Base-by-base conservation (phyloP, 2,888 invertebrate genomes). In the Rotaria sp. region DNA sequence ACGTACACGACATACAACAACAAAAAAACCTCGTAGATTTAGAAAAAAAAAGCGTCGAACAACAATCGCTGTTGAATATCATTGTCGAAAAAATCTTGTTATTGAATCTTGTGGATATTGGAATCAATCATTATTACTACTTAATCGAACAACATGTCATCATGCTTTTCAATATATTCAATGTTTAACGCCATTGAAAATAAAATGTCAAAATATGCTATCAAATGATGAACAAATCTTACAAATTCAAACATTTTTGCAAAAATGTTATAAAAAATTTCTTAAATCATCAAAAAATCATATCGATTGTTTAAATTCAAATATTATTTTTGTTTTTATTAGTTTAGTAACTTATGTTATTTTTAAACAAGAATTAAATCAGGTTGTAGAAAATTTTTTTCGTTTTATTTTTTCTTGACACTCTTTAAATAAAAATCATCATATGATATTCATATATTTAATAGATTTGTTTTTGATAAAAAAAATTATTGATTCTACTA, bases 1-100 rank as follows among this genome's bases (percentile, higher is more conserved):
- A 7, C 86, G 86, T n/a, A 52, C 75, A 84, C 85, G 85, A 84
- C 48, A 26, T 24, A 75, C 86, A 74, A 86, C 86, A 26, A 86
- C 86, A n/a, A 35, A 80, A 26, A 85, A 84, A 84, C 67, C 67
- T 30, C 67, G 67, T 30, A 13, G 26, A 35, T 21, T 21, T 35
- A 67, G 38, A 67, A 15, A 11, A 2, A 80, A 80, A 80, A 45
- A 13, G 2, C 80, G 45, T 80, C 80, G 80, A 45, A 45, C 45
- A 45, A 80, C 45, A 45, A 15, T 45, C 26, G 80, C 21, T 45
- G 5, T 80, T 11, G 26, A 80, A 80, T 80, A 80, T 80, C 26
- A n/a, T 45, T 80, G 80, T 45, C 41, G 45, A 45, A 41, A 80
- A 45, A 45, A 80, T 3, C 26, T 45, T 24, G 0, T 80, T 26